These are phyloP conservation scores for Lophochroa leadbeateri DNA, from an alignment of 2,113 vertebrate species.

Conservation along the genomic window DNA sequence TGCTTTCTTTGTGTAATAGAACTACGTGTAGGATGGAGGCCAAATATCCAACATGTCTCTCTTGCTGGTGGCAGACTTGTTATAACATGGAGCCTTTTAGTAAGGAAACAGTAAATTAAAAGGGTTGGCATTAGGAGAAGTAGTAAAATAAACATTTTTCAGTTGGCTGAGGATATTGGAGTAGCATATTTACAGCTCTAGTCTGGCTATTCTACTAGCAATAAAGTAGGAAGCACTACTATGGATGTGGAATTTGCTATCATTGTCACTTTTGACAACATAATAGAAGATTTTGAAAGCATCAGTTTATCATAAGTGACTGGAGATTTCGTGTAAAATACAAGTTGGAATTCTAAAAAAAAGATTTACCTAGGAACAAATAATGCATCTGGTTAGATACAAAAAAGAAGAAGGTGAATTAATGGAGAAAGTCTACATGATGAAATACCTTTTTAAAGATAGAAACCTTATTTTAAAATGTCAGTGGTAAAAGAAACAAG, in stretches of 20 bases:
- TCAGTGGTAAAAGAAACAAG: background rate
- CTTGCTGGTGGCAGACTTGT: background rate
- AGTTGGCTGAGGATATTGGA: background rate
- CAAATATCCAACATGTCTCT: background rate
- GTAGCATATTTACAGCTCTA: background rate
- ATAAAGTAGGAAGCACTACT: background rate
- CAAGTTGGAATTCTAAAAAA: background rate
- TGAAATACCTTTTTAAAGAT: background rate
- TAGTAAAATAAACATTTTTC: background rate
- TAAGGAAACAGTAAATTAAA: constrained; percentile 20
- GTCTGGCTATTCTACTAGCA: background rate
- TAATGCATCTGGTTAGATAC: background rate
- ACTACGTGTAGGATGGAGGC: background rate
- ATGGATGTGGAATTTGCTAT: background rate
- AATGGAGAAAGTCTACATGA: background rate
- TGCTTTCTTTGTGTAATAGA: background rate
- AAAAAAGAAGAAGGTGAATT: background rate
- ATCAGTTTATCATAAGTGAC: background rate
- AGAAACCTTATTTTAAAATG: background rate
- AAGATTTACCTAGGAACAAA: background rate
- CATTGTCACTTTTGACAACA: background rate
- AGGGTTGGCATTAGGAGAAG: background rate
- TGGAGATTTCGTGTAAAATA: background rate
- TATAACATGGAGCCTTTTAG: background rate
- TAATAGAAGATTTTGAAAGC: constrained; percentile 1